Base-by-base conservation (phyloP, 2,113 vertebrate species). In the Spilogale gracilis region DNA sequence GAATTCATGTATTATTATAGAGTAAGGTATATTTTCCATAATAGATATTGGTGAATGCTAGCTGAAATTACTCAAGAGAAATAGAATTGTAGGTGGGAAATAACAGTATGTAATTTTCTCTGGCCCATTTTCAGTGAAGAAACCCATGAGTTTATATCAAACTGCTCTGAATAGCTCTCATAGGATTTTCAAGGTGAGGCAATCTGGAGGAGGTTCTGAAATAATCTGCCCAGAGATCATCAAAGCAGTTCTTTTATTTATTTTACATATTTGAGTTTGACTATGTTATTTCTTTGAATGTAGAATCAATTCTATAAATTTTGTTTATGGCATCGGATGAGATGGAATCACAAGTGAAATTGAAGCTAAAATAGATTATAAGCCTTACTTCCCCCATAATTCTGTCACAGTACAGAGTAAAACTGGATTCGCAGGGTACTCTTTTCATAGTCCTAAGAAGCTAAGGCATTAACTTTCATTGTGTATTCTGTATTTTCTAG, bases 401-500 rank as follows among this genome's bases (percentile, higher is more conserved):
- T 91, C 43, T 92, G 27, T 85, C 14, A 94, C 1, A 54, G 87
- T 73, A 43, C 4, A 3, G 10, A 88, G 73, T 76, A 32, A 80
- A 81, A 81, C 58, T 85, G 10, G 16, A 58, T 38, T n/a, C 56
- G 25, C 45, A 60, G 14, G 25, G 6, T 89, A 12, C 25, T 78
- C 14, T 58, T 91, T 10, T 2, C 84, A 79, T 23, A 69, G 25
- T 76, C 50, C 9, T 48, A 12, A 67, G 58, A 85, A 96, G 82
- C 56, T 16, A 91, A 58, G 38, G 23, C 50, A 92, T 94, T 87
- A 63, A 45, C 11, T 91, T 94, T 94, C 91, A 97, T 80, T 97
- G 65, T 93, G 63, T 83, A 96, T 97, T 97, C 95, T 65, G 1
- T 54, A 86, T 67, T 56, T 52, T 95, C 63, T 71, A 91, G 63